Conservation (phyloP, 2,113 vertebrate genomes). For the Cottus gobio region DNA sequence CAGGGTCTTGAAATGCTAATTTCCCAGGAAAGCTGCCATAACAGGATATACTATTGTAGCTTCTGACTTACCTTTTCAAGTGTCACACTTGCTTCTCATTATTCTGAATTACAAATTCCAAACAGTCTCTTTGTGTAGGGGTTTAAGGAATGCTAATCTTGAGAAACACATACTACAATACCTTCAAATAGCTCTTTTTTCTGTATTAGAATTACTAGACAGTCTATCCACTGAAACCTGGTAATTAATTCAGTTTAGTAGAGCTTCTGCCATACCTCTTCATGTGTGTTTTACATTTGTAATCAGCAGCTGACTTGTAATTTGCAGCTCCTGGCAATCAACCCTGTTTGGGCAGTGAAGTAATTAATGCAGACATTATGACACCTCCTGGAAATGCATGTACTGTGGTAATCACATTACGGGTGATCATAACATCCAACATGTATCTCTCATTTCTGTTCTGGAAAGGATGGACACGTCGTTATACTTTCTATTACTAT, state of each 20-base stretch:
- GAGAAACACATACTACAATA: background rate
- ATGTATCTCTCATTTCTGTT: background rate
- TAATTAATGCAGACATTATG: background rate
- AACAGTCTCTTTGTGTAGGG: background rate
- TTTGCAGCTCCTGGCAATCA: conserved; percentile 1
- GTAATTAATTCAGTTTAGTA: background rate
- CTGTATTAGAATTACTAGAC: background rate
- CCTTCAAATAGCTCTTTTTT: conserved; percentile 3
- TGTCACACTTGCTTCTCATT: background rate
- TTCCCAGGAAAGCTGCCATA: background rate
- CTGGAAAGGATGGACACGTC: background rate
- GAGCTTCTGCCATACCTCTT: background rate
- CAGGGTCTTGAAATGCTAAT: background rate
- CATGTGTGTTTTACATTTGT: background rate
- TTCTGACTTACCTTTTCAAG: background rate
- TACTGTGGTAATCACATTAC: background rate
- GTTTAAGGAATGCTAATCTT: conserved; percentile 2
- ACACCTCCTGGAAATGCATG: background rate
- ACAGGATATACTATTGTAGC: background rate
- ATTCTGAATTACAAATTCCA: background rate
- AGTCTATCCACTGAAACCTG: background rate
- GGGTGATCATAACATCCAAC: background rate
- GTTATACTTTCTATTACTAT: background rate
- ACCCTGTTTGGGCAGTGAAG: background rate
- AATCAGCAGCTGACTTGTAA: background rate